These are phyloP conservation scores for Eonycteris spelaea DNA, from an alignment of 2,113 vertebrate genomes.

Conservation along the genomic window DNA sequence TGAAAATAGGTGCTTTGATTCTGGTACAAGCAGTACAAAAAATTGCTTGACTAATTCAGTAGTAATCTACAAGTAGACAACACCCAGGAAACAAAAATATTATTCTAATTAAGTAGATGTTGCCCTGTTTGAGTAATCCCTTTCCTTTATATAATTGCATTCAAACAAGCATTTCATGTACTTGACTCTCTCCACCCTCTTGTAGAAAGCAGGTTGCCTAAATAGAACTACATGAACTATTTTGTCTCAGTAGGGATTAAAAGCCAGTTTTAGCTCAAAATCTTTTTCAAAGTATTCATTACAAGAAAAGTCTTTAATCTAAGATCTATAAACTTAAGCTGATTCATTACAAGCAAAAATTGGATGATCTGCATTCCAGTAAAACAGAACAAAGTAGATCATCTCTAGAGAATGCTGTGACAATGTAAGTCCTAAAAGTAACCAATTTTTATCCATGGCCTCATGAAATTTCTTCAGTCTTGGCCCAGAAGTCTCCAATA, in stretches of 20 bases:
- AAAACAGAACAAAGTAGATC: not conserved
- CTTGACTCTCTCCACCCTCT: not conserved
- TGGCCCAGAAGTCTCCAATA: not conserved
- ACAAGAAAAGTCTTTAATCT: not conserved
- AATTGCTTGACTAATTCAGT: constrained; percentile 20
- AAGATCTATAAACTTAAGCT: not conserved
- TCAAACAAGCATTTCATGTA: not conserved
- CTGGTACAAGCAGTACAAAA: constrained; percentile 1
- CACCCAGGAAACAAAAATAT: not conserved
- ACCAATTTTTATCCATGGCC: not conserved
- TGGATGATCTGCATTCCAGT: not conserved
- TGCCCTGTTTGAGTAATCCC: not conserved
- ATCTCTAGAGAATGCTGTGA: not conserved
- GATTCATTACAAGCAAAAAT: not conserved
- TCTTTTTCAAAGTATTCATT: not conserved
- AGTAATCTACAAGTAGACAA: constrained; percentile 11
- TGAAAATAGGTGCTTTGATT: constrained; percentile 11
- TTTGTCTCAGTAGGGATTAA: not conserved
- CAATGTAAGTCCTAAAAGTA: not conserved
- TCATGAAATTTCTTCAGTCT: not conserved
- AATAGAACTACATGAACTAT: not conserved
- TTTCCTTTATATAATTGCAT: not conserved
- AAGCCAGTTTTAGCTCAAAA: not conserved
- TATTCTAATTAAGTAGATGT: not conserved
- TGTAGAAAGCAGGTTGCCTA: not conserved